Conservation (phyloP, 2,113 vertebrate species). For the Isurus oxyrinchus region DNA sequence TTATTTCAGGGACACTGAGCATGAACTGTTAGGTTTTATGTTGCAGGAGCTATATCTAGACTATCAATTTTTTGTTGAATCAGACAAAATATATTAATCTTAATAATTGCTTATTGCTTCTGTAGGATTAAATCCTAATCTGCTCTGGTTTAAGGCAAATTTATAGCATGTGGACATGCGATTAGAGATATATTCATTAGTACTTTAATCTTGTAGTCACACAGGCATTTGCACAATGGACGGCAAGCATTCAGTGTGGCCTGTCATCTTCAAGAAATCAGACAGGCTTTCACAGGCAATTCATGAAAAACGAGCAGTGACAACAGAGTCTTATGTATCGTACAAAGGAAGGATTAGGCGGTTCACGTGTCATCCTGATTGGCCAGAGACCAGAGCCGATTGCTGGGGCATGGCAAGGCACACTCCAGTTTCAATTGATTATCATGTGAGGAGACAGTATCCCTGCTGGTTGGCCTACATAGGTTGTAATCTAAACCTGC, state of each 20-base stretch:
- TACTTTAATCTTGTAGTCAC: constrained; percentile 65
- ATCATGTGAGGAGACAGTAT: constrained; percentile 63
- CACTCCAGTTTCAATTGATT: constrained; percentile 70
- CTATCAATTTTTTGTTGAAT: not conserved
- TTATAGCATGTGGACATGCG: constrained; percentile 63
- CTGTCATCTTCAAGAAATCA: constrained; percentile 85
- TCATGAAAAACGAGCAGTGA: constrained; percentile 82
- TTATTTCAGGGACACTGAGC: not conserved
- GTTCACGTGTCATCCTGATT: constrained; percentile 84
- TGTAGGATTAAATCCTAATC: constrained; percentile 64
- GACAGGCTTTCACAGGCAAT: constrained; percentile 75
- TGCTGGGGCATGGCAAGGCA: constrained; percentile 69
- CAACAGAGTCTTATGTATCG: constrained; percentile 76
- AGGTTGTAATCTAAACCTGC: constrained; percentile 47
- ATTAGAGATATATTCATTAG: constrained; percentile 68
- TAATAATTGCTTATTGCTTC: constrained; percentile 62
- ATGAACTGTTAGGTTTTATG: not conserved
- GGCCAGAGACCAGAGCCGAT: constrained; percentile 82
- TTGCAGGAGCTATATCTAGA: not conserved
- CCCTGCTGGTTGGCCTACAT: constrained; percentile 55
- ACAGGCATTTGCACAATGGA: constrained; percentile 51
- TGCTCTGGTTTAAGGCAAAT: constrained; percentile 61
- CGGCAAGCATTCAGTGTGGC: constrained; percentile 62
- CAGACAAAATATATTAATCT: constrained; percentile 45
- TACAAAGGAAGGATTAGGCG: constrained; percentile 84